Conservation (phyloP, 2,888 invertebrate species). For the Encarsia formosa region DNA sequence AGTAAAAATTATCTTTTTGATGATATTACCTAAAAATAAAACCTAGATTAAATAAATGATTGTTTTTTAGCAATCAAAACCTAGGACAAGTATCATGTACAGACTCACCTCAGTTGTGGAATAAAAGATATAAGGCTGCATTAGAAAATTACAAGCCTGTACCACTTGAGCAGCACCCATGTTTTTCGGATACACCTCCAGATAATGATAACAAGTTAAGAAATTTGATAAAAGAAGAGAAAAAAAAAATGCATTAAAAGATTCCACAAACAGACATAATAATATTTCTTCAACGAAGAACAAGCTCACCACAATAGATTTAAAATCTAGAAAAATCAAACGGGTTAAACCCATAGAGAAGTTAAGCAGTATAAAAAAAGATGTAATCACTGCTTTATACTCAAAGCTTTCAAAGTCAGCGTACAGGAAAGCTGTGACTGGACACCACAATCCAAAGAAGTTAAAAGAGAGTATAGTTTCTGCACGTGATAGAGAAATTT, state of each 20-base stretch:
- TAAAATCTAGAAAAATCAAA: no score
- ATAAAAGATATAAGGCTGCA: not conserved
- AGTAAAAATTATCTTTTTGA: not conserved
- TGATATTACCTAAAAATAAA: not conserved
- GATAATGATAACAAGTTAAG: no score
- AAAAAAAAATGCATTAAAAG: not conserved
- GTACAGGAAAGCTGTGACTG: no score
- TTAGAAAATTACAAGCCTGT: not conserved
- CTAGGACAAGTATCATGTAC: slow-evolving; percentile 1
- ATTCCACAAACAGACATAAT: not conserved
- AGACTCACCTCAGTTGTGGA: not conserved
- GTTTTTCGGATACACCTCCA: not conserved
- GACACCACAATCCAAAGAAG: no score
- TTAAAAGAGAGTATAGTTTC: not conserved
- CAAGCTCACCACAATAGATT: no score
- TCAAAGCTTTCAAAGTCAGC: no score
- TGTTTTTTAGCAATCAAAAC: not conserved
- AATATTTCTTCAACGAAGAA: not conserved
- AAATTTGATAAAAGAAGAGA: not conserved
- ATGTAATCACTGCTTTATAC: no score
- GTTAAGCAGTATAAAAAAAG: no score
- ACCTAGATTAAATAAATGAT: not conserved
- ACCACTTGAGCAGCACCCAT: not conserved
- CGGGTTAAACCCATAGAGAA: no score
- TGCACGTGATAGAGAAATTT: not conserved